Conservation (phyloP, 2,113 vertebrate species). For the Xyliphius kryptos region DNA sequence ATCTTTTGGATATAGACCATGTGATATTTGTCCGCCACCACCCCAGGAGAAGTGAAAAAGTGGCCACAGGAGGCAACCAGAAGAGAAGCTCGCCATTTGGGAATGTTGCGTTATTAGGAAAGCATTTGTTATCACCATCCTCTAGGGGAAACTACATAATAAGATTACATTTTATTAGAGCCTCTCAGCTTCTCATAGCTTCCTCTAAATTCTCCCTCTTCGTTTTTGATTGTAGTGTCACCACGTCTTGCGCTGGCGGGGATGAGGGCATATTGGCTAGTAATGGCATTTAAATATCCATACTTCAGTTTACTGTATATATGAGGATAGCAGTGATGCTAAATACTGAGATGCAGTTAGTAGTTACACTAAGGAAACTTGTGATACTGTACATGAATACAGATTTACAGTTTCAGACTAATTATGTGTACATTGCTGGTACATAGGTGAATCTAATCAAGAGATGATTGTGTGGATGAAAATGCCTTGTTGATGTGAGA, state of each 20-base stretch:
- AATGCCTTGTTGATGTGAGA: too few relatives aligned
- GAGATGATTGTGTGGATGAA: too few relatives aligned
- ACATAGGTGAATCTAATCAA: too few relatives aligned
- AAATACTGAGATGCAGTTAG: not conserved
- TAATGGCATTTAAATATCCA: slow-evolving; percentile 24
- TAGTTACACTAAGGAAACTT: too few relatives aligned
- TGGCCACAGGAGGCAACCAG: slow-evolving; percentile 64
- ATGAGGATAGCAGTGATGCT: not conserved
- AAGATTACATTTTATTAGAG: slow-evolving; percentile 77
- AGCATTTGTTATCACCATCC: slow-evolving; percentile 74
- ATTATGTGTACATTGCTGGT: too few relatives aligned
- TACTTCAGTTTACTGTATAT: not conserved
- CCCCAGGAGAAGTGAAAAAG: slow-evolving; percentile 51
- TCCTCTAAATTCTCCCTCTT: slow-evolving; percentile 51
- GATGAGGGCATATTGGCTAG: slow-evolving; percentile 13
- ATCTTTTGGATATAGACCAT: too few relatives aligned
- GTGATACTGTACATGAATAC: too few relatives aligned
- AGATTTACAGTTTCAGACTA: too few relatives aligned
- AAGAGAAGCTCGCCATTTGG: slow-evolving; percentile 66
- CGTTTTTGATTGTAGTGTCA: slow-evolving; percentile 48
- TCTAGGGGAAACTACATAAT: slow-evolving; percentile 71
- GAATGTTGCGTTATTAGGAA: slow-evolving; percentile 69
- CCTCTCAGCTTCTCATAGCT: slow-evolving; percentile 64
- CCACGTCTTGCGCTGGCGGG: slow-evolving; percentile 7
- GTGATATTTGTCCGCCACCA: too few relatives aligned